Evolutionary conservation across 2,888 invertebrate genomes (phyloP).

Genomic region (Melanostoma mellinum): DNA sequence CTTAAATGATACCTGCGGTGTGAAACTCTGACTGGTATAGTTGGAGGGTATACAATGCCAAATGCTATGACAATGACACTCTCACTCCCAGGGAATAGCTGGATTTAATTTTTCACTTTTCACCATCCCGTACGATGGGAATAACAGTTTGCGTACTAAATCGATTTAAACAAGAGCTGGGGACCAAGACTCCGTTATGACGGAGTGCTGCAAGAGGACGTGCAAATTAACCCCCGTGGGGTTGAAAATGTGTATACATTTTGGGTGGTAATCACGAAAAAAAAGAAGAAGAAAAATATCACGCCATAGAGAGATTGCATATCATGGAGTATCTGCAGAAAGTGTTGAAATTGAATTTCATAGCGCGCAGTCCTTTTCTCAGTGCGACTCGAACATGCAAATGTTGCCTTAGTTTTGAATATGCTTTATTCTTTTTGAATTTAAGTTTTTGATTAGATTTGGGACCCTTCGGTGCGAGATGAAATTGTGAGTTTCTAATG

Average conservation of each 20-base stretch:
- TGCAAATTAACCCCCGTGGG: conserved; percentile 65
- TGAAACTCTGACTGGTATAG: conserved; percentile 5
- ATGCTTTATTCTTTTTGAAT: conserved; percentile 24
- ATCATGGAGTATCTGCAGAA: conserved; percentile 51
- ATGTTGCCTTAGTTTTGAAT: conserved; percentile 36
- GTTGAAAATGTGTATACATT: conserved; percentile 38
- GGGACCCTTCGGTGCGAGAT: no score
- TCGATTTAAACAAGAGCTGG: conserved; percentile 25
- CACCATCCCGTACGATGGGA: conserved; percentile 32
- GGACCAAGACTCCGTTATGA: conserved; percentile 7
- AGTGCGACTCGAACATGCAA: conserved; percentile 17
- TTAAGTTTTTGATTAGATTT: neutral
- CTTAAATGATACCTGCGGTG: conserved; percentile 47
- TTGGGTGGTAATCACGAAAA: conserved; percentile 52
- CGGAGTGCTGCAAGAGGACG: conserved; percentile 43
- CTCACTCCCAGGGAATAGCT: neutral
- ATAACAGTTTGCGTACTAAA: conserved; percentile 34
- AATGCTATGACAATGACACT: neutral
- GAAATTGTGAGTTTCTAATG: no score
- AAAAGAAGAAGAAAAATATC: conserved; percentile 20
- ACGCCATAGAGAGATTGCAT: conserved; percentile 58
- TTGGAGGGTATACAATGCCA: neutral
- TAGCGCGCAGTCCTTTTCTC: neutral
- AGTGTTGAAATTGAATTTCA: conserved; percentile 67
- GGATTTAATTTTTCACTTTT: conserved; percentile 46